A percentile compares a stretch with the other conserved stretches of the same genome.
Evolutionary conservation across 1,140 invertebrate genomes (phyloP).

Genomic region (Pseudobourletiella spinata): DNA sequence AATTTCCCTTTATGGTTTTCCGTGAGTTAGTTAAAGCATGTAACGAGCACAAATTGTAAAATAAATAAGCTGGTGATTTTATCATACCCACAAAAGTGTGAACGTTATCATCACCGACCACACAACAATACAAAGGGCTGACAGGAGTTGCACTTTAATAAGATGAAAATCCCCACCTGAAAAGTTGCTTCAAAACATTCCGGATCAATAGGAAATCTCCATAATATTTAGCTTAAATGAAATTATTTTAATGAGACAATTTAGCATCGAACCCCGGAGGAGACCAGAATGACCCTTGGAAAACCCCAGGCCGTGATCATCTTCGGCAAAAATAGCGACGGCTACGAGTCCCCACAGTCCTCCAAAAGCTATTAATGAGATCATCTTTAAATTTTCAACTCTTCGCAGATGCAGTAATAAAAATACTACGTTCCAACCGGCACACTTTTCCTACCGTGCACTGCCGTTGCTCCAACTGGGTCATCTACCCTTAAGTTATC

Average conservation of each 20-base stretch:
- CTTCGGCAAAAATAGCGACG: conserved; percentile 81
- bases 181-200: background rate
- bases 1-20: too few species aligned
- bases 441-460: conserved; percentile 75
- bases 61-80: background rate
- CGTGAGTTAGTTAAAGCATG: background rate
- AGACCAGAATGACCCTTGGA: conserved; percentile 66
- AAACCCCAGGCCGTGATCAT: conserved; percentile 65
- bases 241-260: too few species aligned
- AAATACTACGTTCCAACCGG: conserved; percentile 63
- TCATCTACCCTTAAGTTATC: conserved; percentile 73
- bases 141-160: conserved; percentile 44
- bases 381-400: conserved; percentile 20
- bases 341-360: conserved; percentile 67
- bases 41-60: background rate
- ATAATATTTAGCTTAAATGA: too few species aligned
- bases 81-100: conserved; percentile 37
- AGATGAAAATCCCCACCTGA: conserved; percentile 44
- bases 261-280: conserved; percentile 56
- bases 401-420: conserved; percentile 63
- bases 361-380: conserved; percentile 41
- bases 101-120: conserved; percentile 43
- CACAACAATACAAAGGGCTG: conserved; percentile 40
- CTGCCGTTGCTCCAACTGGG: conserved; percentile 79
- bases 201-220: too few species aligned